A percentile compares a stretch with the other conserved stretches of the same genome.
These are phyloP conservation scores for Sterna hirundo DNA, from an alignment of 2,113 vertebrate genomes.

Conservation along the genomic window DNA sequence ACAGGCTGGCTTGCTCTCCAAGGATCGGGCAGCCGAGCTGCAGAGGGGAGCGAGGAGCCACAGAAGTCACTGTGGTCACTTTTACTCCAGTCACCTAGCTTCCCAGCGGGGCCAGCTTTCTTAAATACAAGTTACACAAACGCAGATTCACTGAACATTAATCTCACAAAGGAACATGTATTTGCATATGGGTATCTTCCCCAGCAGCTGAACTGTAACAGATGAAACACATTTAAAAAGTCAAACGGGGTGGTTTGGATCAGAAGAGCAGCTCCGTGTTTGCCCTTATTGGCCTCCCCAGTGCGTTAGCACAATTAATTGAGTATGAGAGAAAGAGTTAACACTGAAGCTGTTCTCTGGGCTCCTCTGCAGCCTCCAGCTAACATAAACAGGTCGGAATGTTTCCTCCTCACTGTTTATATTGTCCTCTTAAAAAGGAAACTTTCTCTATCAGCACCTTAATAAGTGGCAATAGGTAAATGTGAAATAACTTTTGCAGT, in stretches of 20 bases:
- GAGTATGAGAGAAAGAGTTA: conserved; percentile 22
- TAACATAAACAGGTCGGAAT: conserved; percentile 70
- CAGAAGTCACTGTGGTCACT: neutral
- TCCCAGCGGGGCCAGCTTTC: neutral
- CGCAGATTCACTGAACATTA: neutral
- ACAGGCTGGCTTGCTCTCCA: fast-evolving
- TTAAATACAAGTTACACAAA: neutral
- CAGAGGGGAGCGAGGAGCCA: neutral
- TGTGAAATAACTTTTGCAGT: neutral
- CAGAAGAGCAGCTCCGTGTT: neutral
- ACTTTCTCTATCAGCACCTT: conserved; percentile 51
- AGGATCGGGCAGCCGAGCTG: neutral
- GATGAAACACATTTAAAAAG: neutral
- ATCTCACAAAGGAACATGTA: neutral
- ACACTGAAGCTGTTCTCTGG: neutral
- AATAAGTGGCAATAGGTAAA: conserved; percentile 51
- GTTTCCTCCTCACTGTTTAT: conserved; percentile 56
- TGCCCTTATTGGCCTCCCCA: neutral
- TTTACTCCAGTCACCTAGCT: neutral
- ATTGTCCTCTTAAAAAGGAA: conserved; percentile 66
- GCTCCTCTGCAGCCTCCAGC: neutral
- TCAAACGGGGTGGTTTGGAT: neutral
- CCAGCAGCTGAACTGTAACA: neutral
- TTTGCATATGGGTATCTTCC: neutral
- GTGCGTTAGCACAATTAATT: neutral